Base-by-base conservation (phyloP, 2,888 invertebrate genomes). In the Trichogramma dendrolimi region DNA sequence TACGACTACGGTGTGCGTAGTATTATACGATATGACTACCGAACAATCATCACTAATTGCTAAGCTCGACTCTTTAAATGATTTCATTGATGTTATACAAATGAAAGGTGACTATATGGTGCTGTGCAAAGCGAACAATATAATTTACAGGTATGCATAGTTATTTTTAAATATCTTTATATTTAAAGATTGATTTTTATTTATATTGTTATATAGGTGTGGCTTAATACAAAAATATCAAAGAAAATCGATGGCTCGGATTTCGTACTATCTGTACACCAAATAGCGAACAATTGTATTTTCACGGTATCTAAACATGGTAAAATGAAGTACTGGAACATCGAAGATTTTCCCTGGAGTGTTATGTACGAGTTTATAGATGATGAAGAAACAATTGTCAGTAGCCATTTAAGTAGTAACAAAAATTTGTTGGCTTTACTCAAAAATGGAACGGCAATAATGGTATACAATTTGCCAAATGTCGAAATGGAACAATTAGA, bases 261-360 rank as follows among this genome's bases (percentile, higher is more conserved):
- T 27, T 40, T 65, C 11, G 70, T 77, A 40, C 69, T 72, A 54
- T 67, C 71, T 39, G 67, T 74, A 43, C 69, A 74, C 51, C 67
- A 69, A 53, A 59, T 78, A 27, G 67, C 61, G 6, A 61, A 70
- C 4, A 68, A 72, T 38, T 62, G 54, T 58, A 53, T 73, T 6
- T 38, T 75, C 44, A 75, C 72, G 4, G 63, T 79, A 50, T 69
- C 71, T 1, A 62, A 67, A 6, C 67, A 70, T 51, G 73, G 72
- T 27, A 62, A 63, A 14, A 62, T 76, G 14, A 73, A 67, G 38
- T 68, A 73, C 60, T 78, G 73, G 73, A 58, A 61, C 14, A 67
- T 71, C 4, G 58, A 65, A 55, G 64, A 66, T 41, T 67, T 62
- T 38, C 52, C 66, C 39, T 68, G 70, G 68, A 10, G 61, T 48